Evolutionary conservation across 2,797 vertebrate species (phyloP), one percentile per base, ranked within the genome.

Genomic region (Sebastes melanostomus): DNA sequence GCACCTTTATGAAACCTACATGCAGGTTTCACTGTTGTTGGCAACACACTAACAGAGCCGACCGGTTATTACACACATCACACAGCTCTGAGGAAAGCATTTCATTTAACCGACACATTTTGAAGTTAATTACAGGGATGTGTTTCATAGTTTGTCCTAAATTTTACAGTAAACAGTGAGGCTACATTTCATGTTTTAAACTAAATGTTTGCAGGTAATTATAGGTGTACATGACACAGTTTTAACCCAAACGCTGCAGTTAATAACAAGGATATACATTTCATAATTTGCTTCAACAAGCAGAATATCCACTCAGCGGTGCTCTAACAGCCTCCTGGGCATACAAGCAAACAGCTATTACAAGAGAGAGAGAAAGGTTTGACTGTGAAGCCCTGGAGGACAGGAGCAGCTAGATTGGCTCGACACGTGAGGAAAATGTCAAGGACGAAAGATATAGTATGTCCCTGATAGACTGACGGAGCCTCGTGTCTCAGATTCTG

Each of bases 191-290:
- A 34, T 56, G 66, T 81, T 77, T 76, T 66, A 72, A 29, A 66
- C 22, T 6, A 24, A 70, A 12, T 66, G 34, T 70, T 54, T 58
- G 6, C 14, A 34, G 72, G 55, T 86, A 86, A 92, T 90, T 88
- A 54, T 2, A 72, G 81, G 78, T 81, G 18, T 78, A 38, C 0
- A 7, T 86, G 81, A 85, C 86, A 83, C 54, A 71, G 20, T 80
- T 81, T 59, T 34, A 71, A 75, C 75, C 38, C 68, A 56, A 86
- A 82, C 61, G 32, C 73, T 75, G 42, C 18, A 25, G 32, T 54
- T 83, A 82, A 91, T 87, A 67, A 83, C 75, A 78, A 71, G 85
- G 83, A 88, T 83, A 32, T 34, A 34, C 25, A 54, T 92, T 88
- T 89, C 71, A 83, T 62, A 29, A 85, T 85, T 87, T 77, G 63